Conservation (phyloP, 2,113 vertebrate genomes). For the Sebastes fasciatus region DNA sequence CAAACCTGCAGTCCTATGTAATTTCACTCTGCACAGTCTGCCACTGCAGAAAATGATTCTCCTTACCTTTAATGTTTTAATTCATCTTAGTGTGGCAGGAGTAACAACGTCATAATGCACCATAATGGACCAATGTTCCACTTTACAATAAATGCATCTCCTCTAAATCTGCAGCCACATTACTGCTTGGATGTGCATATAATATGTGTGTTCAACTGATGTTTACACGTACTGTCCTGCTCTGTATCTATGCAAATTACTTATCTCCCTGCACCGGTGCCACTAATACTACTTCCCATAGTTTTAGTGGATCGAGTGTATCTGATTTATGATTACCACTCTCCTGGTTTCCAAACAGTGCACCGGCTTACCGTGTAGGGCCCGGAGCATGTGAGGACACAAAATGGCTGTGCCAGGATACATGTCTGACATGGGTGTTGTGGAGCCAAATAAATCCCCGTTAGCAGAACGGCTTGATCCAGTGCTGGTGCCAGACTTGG, state of each 20-base stretch:
- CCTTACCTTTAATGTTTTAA: not conserved
- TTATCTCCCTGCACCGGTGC: slow-evolving; percentile 60
- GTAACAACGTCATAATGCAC: not conserved
- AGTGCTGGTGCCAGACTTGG: slow-evolving; percentile 69
- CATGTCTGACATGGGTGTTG: slow-evolving; percentile 71
- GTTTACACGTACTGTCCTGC: not conserved
- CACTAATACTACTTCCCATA: slow-evolving; percentile 59
- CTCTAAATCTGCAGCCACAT: slow-evolving; percentile 9
- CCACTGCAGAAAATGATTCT: not conserved
- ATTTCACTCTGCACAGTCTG: not conserved
- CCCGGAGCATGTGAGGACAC: slow-evolving; percentile 73
- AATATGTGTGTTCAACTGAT: slow-evolving; percentile 5
- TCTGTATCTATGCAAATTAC: slow-evolving; percentile 43
- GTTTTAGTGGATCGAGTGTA: slow-evolving; percentile 69
- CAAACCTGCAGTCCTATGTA: not conserved
- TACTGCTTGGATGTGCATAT: not conserved
- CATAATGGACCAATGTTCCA: not conserved
- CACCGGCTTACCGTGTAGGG: slow-evolving; percentile 46
- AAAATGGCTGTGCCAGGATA: slow-evolving; percentile 68
- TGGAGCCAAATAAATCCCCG: slow-evolving; percentile 76
- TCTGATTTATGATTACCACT: slow-evolving; percentile 72
- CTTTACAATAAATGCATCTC: not conserved
- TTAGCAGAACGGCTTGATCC: slow-evolving; percentile 70
- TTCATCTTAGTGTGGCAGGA: not conserved
- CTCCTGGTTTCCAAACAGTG: slow-evolving; percentile 60